Evolutionary conservation across 2,888 invertebrate species (phyloP), one percentile per base, ranked within the genome.

Genomic region (Neoscelio sp.): DNA sequence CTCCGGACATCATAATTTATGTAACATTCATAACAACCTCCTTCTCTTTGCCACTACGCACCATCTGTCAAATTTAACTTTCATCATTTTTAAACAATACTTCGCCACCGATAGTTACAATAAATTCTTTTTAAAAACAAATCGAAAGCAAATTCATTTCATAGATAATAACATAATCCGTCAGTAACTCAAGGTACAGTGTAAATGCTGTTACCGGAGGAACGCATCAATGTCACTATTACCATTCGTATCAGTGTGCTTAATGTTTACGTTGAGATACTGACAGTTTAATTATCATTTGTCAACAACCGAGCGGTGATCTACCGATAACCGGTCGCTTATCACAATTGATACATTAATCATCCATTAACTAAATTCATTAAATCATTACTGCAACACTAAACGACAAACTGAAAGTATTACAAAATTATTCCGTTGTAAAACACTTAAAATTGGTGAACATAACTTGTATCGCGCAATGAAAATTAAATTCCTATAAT

Each of bases 221-320:
- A 50, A 75, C 28, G 52, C 60, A 60, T 46, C 75, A 35, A 52
- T 52, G 44, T 67, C 67, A 58, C 67, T 67, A 60, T 75, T 75
- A 64, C 60, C 50, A 67, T 48, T 60, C 52, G 65, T 52, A 67
- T 60, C 50, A 48, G 38, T 18, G 30, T 44, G 35, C 35, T 13
- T 60, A 15, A 48, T 60, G 67, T 75, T 75, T 75, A 60, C 52
- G 17, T 30, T 38, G 38, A 35, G 46, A 75, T 68, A 68, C 67
- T 68, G 67, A 75, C 65, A 62, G 67, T 75, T 68, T 42, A 62
- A 76, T 76, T 76, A 68, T 62, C 76, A 62, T 76, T 60, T 62
- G 68, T 68, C 76, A 76, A 62, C 68, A 44, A 48, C 28, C 42
- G 18, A 18, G 23, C 23, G 2, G 17, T 35, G 33, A 62, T 75